Evolutionary conservation across 2,113 vertebrate species (phyloP).

Genomic region (Pelobates fuscus): DNA sequence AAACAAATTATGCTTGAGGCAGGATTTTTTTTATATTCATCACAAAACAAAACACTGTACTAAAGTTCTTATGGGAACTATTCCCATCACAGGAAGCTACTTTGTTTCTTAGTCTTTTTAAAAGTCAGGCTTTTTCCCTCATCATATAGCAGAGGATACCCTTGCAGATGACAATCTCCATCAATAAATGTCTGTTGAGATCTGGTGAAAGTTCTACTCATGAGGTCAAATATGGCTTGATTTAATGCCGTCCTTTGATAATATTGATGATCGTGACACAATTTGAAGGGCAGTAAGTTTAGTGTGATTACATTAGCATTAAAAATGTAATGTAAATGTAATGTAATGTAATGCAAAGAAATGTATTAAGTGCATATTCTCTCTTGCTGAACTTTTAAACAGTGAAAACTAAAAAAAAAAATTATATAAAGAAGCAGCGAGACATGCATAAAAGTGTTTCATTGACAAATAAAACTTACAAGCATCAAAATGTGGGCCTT

Average conservation of each 20-base stretch:
- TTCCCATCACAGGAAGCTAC: neutral
- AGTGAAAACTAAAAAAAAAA: no score
- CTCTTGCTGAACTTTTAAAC: no score
- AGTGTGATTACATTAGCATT: neutral
- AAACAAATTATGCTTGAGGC: slow-evolving; percentile 67
- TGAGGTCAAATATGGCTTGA: slow-evolving; percentile 37
- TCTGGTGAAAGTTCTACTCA: slow-evolving; percentile 60
- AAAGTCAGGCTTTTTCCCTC: slow-evolving; percentile 26
- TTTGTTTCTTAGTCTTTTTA: slow-evolving; percentile 28
- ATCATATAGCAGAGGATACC: slow-evolving; percentile 33
- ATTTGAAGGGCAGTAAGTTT: slow-evolving; percentile 20
- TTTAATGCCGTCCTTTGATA: slow-evolving; percentile 41
- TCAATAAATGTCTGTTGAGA: slow-evolving; percentile 44
- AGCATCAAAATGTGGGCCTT: no score
- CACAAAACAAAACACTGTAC: slow-evolving; percentile 34
- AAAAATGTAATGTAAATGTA: neutral
- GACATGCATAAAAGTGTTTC: no score
- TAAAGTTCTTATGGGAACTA: slow-evolving; percentile 26
- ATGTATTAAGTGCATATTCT: no score
- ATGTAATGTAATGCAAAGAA: no score
- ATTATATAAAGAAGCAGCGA: no score
- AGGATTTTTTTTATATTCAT: slow-evolving; percentile 69
- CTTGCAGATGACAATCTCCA: slow-evolving; percentile 31
- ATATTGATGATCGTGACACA: slow-evolving; percentile 40
- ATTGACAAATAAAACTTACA: no score